phyloP scores from a whole-genome alignment of 2,888 invertebrate genomes.

The Polia nebulosa region DNA sequence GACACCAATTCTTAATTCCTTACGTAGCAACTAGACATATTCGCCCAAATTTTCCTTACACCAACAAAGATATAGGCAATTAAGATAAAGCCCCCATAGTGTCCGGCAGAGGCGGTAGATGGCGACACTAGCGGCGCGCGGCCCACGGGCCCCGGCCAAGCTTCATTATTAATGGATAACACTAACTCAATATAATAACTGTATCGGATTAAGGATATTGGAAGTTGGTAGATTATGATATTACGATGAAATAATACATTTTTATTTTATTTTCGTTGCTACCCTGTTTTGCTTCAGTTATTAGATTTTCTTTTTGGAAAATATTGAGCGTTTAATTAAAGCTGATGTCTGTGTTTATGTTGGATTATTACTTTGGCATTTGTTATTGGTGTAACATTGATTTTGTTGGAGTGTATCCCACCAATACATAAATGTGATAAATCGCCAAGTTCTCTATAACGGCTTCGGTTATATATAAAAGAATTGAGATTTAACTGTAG shows the following conservation, averaged over 20 bases:
- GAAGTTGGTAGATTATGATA: constrained; percentile 50
- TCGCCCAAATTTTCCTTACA: constrained; percentile 33
- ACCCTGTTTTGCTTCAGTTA: constrained; percentile 1
- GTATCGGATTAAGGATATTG: constrained; percentile 62
- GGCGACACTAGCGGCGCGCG: constrained; percentile 69
- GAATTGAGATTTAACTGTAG: too few species aligned
- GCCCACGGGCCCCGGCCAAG: constrained; percentile 53
- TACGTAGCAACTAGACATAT: constrained; percentile 13
- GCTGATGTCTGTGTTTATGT: constrained; percentile 18
- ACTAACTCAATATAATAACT: constrained; percentile 59
- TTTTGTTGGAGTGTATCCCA: background rate
- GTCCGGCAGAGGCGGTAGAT: constrained; percentile 51
- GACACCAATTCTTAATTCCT: too few species aligned
- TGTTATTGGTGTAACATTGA: constrained; percentile 1
- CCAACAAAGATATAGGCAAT: constrained; percentile 72
- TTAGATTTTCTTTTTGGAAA: constrained; percentile 30
- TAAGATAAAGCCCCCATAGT: constrained; percentile 82
- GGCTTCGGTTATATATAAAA: too few species aligned
- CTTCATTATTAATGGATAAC: constrained; percentile 79
- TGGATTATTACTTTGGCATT: constrained; percentile 30
- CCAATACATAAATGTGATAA: too few species aligned
- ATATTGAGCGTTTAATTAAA: constrained; percentile 39
- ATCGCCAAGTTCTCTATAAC: too few species aligned
- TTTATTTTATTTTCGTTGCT: constrained; percentile 20
- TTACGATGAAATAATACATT: constrained; percentile 29